These are phyloP conservation scores for Globicephala melas DNA, from an alignment of 2,113 vertebrate genomes.

Conservation along the genomic window DNA sequence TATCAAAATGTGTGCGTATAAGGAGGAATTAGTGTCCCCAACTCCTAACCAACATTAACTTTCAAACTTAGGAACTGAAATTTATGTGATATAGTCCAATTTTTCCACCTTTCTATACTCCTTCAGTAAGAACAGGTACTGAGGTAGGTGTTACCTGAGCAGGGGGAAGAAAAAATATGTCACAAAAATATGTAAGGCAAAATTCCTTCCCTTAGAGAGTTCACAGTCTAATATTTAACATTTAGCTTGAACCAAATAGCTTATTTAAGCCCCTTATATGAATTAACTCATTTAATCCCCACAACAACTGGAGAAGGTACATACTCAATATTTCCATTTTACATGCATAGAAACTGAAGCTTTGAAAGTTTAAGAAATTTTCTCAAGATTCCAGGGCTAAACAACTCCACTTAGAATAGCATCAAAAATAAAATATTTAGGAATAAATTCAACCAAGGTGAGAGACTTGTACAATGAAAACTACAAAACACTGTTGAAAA, in stretches of 20 bases:
- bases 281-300: background rate
- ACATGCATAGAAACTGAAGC: background rate
- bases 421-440: background rate
- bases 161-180: background rate
- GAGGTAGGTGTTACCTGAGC: background rate
- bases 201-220: background rate
- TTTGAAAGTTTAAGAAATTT: background rate
- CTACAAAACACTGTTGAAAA: background rate
- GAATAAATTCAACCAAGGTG: background rate
- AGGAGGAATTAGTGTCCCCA: background rate
- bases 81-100: background rate
- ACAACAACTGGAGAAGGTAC: background rate
- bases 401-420: background rate
- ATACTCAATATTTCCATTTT: background rate
- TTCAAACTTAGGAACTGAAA: slow-evolving; percentile 21
- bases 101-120: background rate
- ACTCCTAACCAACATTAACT: background rate
- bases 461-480: background rate
- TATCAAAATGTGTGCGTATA: background rate
- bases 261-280: background rate
- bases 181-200: background rate
- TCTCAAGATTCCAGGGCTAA: background rate
- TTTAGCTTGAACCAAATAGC: background rate
- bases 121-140: background rate
- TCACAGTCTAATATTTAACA: background rate